Conservation (phyloP, 2,797 vertebrate genomes). For the Oreonectes daqikongensis region DNA sequence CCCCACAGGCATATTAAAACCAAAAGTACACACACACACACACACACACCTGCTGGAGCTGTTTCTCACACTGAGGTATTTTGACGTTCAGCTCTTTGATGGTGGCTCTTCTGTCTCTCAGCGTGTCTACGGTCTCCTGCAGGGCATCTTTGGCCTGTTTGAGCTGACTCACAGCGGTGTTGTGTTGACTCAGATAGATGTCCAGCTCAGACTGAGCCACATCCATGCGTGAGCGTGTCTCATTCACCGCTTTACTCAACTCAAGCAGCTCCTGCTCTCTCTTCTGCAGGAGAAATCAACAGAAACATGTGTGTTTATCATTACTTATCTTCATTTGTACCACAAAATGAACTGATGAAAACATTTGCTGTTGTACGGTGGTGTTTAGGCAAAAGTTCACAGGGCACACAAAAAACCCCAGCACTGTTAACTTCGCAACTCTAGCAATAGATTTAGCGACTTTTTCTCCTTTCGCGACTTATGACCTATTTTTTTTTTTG, state of each 20-base stretch:
- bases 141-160: constrained; percentile 84
- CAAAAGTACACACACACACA: constrained; percentile 70
- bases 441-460: too few relatives aligned
- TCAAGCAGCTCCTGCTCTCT: constrained; percentile 91
- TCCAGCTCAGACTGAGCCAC: constrained; percentile 91
- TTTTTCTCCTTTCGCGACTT: too few relatives aligned
- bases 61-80: constrained; percentile 79
- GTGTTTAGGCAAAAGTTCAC: too few relatives aligned
- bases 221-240: constrained; percentile 88
- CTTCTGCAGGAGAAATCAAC: constrained; percentile 63
- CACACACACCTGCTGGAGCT: constrained; percentile 82
- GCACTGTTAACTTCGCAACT: too few relatives aligned
- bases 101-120: constrained; percentile 81
- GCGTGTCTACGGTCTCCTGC: constrained; percentile 76
- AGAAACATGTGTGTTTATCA: not conserved
- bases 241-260: constrained; percentile 87
- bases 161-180: constrained; percentile 83
- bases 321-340: too few relatives aligned
- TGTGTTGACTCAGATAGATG: constrained; percentile 90
- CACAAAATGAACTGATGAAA: too few relatives aligned
- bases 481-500: too few relatives aligned
- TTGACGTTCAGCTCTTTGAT: constrained; percentile 82
- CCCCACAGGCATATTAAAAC: too few relatives aligned
- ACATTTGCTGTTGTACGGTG: too few relatives aligned
- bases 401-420: too few relatives aligned